Evolutionary conservation across 2,888 invertebrate species (phyloP).

Genomic region (Chymomyza procnemis): DNA sequence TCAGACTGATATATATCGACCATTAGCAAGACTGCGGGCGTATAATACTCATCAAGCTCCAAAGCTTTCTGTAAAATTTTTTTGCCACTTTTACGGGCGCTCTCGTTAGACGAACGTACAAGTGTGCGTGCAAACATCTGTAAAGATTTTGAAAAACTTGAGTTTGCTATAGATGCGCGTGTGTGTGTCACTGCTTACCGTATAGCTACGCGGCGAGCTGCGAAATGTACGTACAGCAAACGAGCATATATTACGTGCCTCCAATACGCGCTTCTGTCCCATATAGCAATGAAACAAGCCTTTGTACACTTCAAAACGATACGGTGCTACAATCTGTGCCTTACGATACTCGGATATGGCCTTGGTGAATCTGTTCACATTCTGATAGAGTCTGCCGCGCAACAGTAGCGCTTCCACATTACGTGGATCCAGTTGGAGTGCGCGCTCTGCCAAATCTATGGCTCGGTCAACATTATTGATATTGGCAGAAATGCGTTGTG

Average conservation of each 20-base stretch:
- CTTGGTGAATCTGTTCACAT: conserved; percentile 70
- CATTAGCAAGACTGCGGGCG: conserved; percentile 86
- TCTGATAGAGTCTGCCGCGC: conserved; percentile 80
- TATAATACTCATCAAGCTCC: conserved; percentile 84
- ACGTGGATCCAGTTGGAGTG: conserved; percentile 82
- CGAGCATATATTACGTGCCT: conserved; percentile 86
- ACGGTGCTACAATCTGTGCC: conserved; percentile 71
- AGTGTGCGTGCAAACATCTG: conserved; percentile 88
- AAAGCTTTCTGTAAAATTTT: conserved; percentile 86
- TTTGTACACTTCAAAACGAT: conserved; percentile 84
- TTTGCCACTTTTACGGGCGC: conserved; percentile 81
- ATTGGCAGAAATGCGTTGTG: conserved; percentile 83
- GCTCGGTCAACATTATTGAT: conserved; percentile 85
- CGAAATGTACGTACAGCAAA: conserved; percentile 86
- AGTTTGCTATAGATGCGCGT: no score
- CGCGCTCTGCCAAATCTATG: conserved; percentile 86
- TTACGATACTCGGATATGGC: conserved; percentile 70
- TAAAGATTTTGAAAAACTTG: background rate
- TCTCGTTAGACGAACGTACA: conserved; percentile 81
- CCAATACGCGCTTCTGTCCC: conserved; percentile 83
- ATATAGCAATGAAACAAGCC: conserved; percentile 88
- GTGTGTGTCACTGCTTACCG: no score
- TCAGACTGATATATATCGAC: conserved; percentile 85
- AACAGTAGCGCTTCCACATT: conserved; percentile 87
- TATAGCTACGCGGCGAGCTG: conserved; percentile 85